A percentile compares a stretch with the other conserved stretches of the same genome.
Conservation (phyloP, 1,140 invertebrate genomes). For the Nomia melanderi region DNA sequence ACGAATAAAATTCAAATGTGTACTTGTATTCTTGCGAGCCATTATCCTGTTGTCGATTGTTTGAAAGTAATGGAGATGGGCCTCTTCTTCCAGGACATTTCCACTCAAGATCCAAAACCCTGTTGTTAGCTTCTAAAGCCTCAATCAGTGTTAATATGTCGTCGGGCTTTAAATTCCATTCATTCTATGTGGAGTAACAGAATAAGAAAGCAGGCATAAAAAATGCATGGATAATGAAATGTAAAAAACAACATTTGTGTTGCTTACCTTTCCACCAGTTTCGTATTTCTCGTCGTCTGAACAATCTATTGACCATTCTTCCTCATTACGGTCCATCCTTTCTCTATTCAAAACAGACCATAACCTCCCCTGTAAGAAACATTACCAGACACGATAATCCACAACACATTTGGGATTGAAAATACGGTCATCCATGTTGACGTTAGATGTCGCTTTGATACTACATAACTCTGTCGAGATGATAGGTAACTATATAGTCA, state of each 20-base stretch:
- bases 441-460: too few species aligned
- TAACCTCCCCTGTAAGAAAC: too few species aligned
- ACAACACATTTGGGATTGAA: too few species aligned
- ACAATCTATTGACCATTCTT: conserved; percentile 82
- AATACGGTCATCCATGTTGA: too few species aligned
- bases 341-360: conserved; percentile 4
- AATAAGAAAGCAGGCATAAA: conserved; percentile 17
- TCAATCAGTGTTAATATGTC: conserved; percentile 83
- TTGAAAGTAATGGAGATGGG: conserved; percentile 80
- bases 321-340: conserved; percentile 79
- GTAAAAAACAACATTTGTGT: conserved; percentile 1
- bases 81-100: conserved; percentile 84
- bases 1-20: background rate
- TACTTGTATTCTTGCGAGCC: conserved; percentile 76
- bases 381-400: too few species aligned
- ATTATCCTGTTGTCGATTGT: conserved; percentile 74
- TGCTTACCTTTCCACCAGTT: conserved; percentile 70
- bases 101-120: conserved; percentile 83
- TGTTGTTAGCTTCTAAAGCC: conserved; percentile 81
- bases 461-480: too few species aligned
- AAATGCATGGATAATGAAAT: background rate
- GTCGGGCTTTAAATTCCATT: conserved; percentile 75
- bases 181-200: conserved; percentile 60
- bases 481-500: too few species aligned
- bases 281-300: conserved; percentile 84